Evolutionary conservation across 2,888 invertebrate species (phyloP).

Genomic region (Synergus itoensis): DNA sequence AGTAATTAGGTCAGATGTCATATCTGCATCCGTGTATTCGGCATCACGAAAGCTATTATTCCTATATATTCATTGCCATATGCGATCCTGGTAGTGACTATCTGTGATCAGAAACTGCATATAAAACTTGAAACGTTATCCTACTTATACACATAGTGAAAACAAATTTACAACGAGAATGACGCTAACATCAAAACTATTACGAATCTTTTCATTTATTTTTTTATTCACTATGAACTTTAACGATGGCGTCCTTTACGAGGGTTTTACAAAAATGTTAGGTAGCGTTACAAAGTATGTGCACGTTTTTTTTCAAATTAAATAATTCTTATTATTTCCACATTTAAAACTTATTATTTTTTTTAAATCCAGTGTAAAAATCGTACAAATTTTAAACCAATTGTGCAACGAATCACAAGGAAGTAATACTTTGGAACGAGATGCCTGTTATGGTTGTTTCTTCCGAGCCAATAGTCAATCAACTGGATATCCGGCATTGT

Average conservation of each 20-base stretch:
- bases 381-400: conserved; percentile 81
- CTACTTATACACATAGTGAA: conserved; percentile 47
- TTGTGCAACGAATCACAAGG: conserved; percentile 84
- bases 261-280: conserved; percentile 61
- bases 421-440: conserved; percentile 80
- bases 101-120: conserved; percentile 53
- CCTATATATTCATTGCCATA: not conserved
- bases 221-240: conserved; percentile 45
- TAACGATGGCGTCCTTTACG: conserved; percentile 57
- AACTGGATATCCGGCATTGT: conserved; percentile 65
- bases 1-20: not conserved
- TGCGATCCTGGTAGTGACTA: conserved; percentile 49
- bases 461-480: conserved; percentile 78
- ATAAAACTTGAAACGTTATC: conserved; percentile 50
- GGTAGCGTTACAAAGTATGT: conserved; percentile 60
- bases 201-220: conserved; percentile 46
- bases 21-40: not conserved
- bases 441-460: conserved; percentile 84
- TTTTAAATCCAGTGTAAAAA: conserved; percentile 70
- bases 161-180: conserved; percentile 53
- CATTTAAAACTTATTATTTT: not conserved
- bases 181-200: conserved; percentile 50
- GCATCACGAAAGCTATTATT: not conserved
- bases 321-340: not conserved
- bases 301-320: not conserved